phyloP scores from a whole-genome alignment of 2,888 invertebrate genomes.

The Lepidochitona cinerea region DNA sequence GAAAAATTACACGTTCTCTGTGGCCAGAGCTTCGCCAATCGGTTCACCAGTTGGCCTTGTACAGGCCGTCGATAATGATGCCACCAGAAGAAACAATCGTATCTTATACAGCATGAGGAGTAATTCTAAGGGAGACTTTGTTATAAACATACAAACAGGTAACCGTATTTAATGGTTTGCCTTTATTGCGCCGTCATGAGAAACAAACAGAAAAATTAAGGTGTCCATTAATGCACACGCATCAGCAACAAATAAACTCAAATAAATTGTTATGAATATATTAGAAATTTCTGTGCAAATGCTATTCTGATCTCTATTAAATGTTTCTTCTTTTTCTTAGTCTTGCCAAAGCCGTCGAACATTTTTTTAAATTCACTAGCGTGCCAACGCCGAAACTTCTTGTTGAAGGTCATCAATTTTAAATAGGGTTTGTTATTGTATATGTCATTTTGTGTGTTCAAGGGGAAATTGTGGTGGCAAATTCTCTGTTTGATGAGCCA shows the following conservation, averaged over 20 bases:
- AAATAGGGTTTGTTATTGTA: neutral
- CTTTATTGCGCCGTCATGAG: too few relatives aligned
- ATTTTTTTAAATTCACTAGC: too few relatives aligned
- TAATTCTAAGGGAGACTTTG: constrained; percentile 18
- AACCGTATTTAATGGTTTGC: neutral
- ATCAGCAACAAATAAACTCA: too few relatives aligned
- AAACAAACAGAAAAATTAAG: too few relatives aligned
- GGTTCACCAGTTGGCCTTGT: constrained; percentile 14
- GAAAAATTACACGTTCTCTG: constrained; percentile 8
- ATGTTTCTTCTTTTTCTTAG: too few relatives aligned
- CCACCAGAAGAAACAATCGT: constrained; percentile 16
- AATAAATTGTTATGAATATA: too few relatives aligned
- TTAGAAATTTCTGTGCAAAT: too few relatives aligned
- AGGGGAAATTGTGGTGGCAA: neutral
- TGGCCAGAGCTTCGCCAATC: neutral
- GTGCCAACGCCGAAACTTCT: too few relatives aligned
- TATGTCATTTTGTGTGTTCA: neutral
- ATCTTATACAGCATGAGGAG: constrained; percentile 16
- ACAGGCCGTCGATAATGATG: constrained; percentile 17
- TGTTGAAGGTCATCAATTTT: too few relatives aligned
- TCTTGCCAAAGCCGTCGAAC: too few relatives aligned
- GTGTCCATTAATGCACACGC: too few relatives aligned
- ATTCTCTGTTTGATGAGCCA: neutral
- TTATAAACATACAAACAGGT: constrained; percentile 19
- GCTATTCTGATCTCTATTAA: too few relatives aligned